Percentiles rank a stretch among this genome's conserved stretches.
phyloP scores from a whole-genome alignment of 1,140 invertebrate species.

The Euura lappo region DNA sequence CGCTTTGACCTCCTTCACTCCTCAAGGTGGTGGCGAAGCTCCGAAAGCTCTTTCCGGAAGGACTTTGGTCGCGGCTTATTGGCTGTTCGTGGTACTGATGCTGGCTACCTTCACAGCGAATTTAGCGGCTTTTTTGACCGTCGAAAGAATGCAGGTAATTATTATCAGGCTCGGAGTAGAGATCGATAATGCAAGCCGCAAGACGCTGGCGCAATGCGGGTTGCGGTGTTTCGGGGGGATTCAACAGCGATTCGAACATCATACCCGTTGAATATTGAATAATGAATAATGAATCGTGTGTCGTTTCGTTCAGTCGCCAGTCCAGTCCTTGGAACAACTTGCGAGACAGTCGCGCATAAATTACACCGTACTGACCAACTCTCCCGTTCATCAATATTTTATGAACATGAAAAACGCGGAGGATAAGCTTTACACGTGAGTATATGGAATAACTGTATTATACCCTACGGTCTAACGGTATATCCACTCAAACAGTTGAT shows the following conservation, averaged over 20 bases:
- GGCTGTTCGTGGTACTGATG: slow-evolving; percentile 93
- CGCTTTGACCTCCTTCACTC: slow-evolving; percentile 88
- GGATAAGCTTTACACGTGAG: slow-evolving; percentile 83
- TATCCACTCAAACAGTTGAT: not conserved
- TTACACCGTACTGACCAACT: slow-evolving; percentile 87
- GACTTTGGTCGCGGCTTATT: slow-evolving; percentile 88
- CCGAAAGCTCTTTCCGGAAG: slow-evolving; percentile 85
- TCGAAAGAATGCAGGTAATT: slow-evolving; percentile 89
- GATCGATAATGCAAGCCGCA: not conserved
- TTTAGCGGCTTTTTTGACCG: slow-evolving; percentile 94
- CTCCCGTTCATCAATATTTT: slow-evolving; percentile 84
- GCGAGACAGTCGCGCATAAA: slow-evolving; percentile 87
- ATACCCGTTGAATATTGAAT: not conserved
- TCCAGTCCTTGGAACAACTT: slow-evolving; percentile 86
- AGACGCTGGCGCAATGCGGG: not conserved
- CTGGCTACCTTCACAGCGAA: slow-evolving; percentile 96
- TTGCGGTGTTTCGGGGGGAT: not conserved
- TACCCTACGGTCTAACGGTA: not conserved
- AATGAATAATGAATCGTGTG: too few relatives aligned
- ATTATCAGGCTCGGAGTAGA: not conserved
- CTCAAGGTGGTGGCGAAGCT: slow-evolving; percentile 87
- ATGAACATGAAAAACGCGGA: slow-evolving; percentile 91
- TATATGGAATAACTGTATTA: slow-evolving; percentile 18
- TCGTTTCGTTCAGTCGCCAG: slow-evolving; percentile 70
- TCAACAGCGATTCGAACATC: not conserved